Evolutionary conservation across 2,113 vertebrate genomes (phyloP).

Genomic region (Apus apus): DNA sequence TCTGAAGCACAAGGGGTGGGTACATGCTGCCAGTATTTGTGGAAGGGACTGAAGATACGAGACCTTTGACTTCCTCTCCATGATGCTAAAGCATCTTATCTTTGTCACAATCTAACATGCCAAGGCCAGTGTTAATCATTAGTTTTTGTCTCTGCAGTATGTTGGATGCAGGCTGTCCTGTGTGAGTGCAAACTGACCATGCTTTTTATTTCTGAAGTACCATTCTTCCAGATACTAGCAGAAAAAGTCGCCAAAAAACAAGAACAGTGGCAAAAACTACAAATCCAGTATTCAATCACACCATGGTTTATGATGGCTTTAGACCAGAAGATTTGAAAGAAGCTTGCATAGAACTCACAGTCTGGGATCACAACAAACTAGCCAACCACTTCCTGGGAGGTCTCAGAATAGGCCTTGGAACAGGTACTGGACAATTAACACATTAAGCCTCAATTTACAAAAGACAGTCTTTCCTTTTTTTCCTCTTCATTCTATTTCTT

Average conservation of each 20-base stretch:
- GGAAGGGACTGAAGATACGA: not conserved
- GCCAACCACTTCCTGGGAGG: conserved; percentile 91
- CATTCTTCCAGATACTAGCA: conserved; percentile 88
- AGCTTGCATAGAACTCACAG: conserved; percentile 90
- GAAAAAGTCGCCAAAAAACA: conserved; percentile 90
- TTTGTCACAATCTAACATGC: not conserved
- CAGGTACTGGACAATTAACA: conserved; percentile 75
- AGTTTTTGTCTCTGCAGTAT: not conserved
- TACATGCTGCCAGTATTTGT: not conserved
- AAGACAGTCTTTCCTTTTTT: not conserved
- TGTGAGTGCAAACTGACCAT: not conserved
- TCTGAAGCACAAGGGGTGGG: not conserved
- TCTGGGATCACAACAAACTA: conserved; percentile 91
- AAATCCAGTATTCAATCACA: conserved; percentile 93
- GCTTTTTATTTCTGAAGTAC: conserved; percentile 74
- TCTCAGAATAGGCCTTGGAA: conserved; percentile 89
- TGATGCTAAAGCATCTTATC: not conserved
- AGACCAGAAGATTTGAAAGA: conserved; percentile 86
- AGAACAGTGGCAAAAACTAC: conserved; percentile 84
- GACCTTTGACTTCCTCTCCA: not conserved
- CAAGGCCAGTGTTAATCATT: not conserved
- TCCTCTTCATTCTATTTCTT: not conserved
- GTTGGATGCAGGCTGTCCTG: not conserved
- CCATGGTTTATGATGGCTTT: conserved; percentile 94
- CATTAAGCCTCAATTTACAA: not conserved